Percentiles rank a stretch among this genome's conserved stretches.
These are phyloP conservation scores for Nautilus pompilius DNA, from an alignment of 1,140 invertebrate genomes.

Conservation along the genomic window DNA sequence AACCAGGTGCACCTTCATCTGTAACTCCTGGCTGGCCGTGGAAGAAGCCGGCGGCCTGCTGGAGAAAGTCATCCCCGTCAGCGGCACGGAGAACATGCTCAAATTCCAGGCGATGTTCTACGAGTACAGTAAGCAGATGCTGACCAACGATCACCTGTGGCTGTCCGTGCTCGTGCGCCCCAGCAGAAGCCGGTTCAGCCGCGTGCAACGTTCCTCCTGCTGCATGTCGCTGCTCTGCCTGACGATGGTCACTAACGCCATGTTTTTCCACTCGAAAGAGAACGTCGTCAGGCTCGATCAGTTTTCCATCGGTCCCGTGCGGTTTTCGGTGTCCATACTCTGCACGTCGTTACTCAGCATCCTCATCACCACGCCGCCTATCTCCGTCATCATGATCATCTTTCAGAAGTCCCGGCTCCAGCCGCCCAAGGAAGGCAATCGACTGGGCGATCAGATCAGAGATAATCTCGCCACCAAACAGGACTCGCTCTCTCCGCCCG, in stretches of 20 bases:
- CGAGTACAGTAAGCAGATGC: background rate
- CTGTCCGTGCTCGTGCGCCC: slow-evolving; percentile 18
- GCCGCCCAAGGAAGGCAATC: background rate
- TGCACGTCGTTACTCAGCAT: slow-evolving; percentile 15
- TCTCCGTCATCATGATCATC: slow-evolving; percentile 15
- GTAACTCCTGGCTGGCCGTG: slow-evolving; percentile 57
- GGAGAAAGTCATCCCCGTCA: background rate
- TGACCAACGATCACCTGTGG: slow-evolving; percentile 21
- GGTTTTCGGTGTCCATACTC: slow-evolving; percentile 18
- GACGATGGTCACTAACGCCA: slow-evolving; percentile 46
- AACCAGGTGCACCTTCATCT: slow-evolving; percentile 54
- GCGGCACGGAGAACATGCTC: background rate
- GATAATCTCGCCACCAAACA: slow-evolving; percentile 2
- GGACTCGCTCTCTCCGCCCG: slow-evolving; percentile 5
- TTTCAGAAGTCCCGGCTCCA: slow-evolving; percentile 21
- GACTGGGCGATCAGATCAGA: background rate
- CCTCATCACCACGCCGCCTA: slow-evolving; percentile 11
- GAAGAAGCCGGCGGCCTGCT: slow-evolving; percentile 58
- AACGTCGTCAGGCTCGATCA: background rate
- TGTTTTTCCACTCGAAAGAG: slow-evolving; percentile 27
- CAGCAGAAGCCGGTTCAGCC: slow-evolving; percentile 20
- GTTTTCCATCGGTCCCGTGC: slow-evolving; percentile 16
- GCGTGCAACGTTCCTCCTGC: slow-evolving; percentile 40
- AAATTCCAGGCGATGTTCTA: background rate
- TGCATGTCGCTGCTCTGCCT: slow-evolving; percentile 36